Conservation (phyloP, 2,888 invertebrate species). For the Drosophila recens region DNA sequence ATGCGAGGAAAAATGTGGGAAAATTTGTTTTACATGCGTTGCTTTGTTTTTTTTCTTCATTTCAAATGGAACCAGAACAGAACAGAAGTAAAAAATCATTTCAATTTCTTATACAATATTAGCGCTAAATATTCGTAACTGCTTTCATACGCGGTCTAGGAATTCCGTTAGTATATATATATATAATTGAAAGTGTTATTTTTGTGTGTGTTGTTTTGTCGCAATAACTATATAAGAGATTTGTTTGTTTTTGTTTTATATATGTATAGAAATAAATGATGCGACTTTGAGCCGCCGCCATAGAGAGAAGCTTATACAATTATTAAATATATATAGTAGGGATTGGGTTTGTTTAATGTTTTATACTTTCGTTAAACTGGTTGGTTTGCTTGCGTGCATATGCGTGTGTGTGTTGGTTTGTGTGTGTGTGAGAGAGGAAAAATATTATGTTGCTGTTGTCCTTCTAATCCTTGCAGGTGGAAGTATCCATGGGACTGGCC, state of each 20-base stretch:
- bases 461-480: slow-evolving; percentile 87
- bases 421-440: slow-evolving; percentile 13
- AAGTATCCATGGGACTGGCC: slow-evolving; percentile 92
- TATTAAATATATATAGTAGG: slow-evolving; percentile 8
- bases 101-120: slow-evolving; percentile 56
- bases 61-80: slow-evolving; percentile 48
- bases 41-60: slow-evolving; percentile 20
- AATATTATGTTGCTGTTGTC: slow-evolving; percentile 1
- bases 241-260: slow-evolving; percentile 25
- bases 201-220: slow-evolving; percentile 30
- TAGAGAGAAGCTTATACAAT: slow-evolving; percentile 26
- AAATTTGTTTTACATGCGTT: slow-evolving; percentile 63
- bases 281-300: slow-evolving; percentile 72
- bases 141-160: slow-evolving; percentile 49
- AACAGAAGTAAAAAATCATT: slow-evolving; percentile 57
- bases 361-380: slow-evolving; percentile 56
- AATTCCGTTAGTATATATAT: slow-evolving; percentile 52
- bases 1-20: slow-evolving; percentile 69
- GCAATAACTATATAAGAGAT: slow-evolving; percentile 78
- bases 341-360: slow-evolving; percentile 49
- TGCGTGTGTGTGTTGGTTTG: slow-evolving; percentile 29
- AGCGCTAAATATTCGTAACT: slow-evolving; percentile 66
- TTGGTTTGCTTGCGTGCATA: slow-evolving; percentile 56
- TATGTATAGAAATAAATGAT: slow-evolving; percentile 59
- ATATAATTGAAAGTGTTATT: slow-evolving; percentile 43